Evolutionary conservation across 2,797 vertebrate genomes (phyloP), one percentile per base, ranked within the genome.

Genomic region (Sebastolobus alascanus): DNA sequence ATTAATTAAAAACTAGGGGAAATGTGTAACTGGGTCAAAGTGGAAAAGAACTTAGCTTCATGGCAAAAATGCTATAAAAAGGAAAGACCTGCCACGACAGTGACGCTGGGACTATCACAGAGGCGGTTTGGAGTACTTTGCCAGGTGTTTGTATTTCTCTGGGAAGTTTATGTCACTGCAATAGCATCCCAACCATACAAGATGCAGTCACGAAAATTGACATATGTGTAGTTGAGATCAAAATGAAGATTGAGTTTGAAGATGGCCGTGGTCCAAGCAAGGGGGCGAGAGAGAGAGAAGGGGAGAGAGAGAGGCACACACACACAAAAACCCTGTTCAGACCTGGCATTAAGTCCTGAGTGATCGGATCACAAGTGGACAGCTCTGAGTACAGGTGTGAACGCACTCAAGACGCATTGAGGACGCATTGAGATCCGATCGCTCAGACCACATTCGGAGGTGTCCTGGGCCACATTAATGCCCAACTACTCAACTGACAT

Each of bases 11-110:
- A 80, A 70, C 73, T 54, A 66, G 58, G 38, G 63, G 13, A 78
- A 84, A 73, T 77, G 61, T 72, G 60, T 73, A 92, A 92, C 59
- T 93, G 64, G 93, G 93, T 88, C 90, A 90, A 83, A 86, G 66
- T 84, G 73, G 58, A 54, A 81, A n/a, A 83, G 50, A 85, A 81
- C 71, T 80, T 63, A 35, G 59, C 64, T 84, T 75, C 27, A 33
- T 79, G 20, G 27, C 35, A 76, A 63, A 75, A 68, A 78, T 40
- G n/a, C 40, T 56, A 68, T 33, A 59, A 71, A 67, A 73, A 60
- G 35, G 25, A 77, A 76, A 40, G 73, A 65, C 29, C 20, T 35
- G 16, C 18, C 14, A 31, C 1, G 3, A 63, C 33, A 63, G 60
- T 6, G 33, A 63, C 20, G 1, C 60, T 63, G 33, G 8, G 9